Base-by-base conservation (phyloP, 2,888 invertebrate genomes). In the Tetramorium bicarinatum region DNA sequence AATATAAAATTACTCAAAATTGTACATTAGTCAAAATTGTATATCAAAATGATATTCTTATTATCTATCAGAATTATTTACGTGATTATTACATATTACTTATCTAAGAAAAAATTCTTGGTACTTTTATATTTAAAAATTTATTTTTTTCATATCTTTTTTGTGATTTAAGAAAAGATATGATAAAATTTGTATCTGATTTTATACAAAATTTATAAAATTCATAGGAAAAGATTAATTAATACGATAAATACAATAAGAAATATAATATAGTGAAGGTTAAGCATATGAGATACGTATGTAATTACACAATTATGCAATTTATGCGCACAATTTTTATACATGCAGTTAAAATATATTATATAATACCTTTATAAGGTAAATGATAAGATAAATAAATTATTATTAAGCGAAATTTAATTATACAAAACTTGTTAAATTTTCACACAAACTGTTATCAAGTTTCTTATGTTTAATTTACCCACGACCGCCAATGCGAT, bases 401-500 rank as follows among this genome's bases (percentile, higher is more conserved):
- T 29, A 29, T 29, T 29, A 29, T 29, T 29, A 29, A 29, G 29
- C 29, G 2, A 29, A 29, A 29, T 29, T 29, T 29, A 29, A 29
- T 29, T 29, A 29, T 29, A 29, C 2, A 29, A 2, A 29, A 29
- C 29, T 2, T 44, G 0, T 66, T 25, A 29, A 69, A n/a, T 44
- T 1, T 11, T 29, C 11, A 18, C 9, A 69, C 2, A 38, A 21
- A 34, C 1, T 25, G 1, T 75, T 47, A 34, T 61, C 7, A 47
- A 38, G 15, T 47, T 34, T 15, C 7, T 13, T 0, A 41, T 52
- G 21, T 52, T n/a, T 8, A 52, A 52, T 52, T 52, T 76, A 76
- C 76, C 67, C 25, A 4, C n/a, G 25, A 76, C 1, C 41, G 76
- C 66, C 2, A 76, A 76, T 18, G 52, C 66, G n/a, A 66, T 66